Evolutionary conservation across 2,888 invertebrate species (phyloP).

Genomic region (Druceiella hillmani): DNA sequence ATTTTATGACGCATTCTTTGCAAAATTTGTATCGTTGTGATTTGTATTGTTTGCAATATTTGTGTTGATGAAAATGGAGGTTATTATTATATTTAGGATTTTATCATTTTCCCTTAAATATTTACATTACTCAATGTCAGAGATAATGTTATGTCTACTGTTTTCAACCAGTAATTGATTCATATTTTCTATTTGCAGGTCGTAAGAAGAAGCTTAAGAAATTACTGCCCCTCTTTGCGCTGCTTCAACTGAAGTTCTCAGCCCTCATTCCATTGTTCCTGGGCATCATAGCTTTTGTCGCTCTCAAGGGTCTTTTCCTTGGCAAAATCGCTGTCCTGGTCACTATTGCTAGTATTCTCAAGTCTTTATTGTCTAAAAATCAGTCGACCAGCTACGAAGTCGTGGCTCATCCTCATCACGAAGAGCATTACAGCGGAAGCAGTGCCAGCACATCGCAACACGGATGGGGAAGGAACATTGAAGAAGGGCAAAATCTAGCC

Average conservation of each 20-base stretch:
- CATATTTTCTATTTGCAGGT: constrained; percentile 41
- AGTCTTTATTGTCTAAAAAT: constrained; percentile 67
- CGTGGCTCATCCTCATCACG: constrained; percentile 63
- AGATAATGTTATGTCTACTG: too few relatives aligned
- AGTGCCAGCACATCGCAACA: constrained; percentile 51
- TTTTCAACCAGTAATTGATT: too few relatives aligned
- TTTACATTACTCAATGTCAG: too few relatives aligned
- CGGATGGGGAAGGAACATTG: constrained; percentile 61
- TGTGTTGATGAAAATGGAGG: too few relatives aligned
- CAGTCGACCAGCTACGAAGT: constrained; percentile 69
- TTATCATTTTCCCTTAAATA: too few relatives aligned
- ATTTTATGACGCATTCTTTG: too few relatives aligned
- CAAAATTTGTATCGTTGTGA: too few relatives aligned
- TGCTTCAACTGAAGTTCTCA: constrained; percentile 74
- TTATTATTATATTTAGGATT: too few relatives aligned
- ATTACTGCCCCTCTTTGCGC: constrained; percentile 66
- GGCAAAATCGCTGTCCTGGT: constrained; percentile 79
- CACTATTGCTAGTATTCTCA: constrained; percentile 60
- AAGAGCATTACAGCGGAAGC: constrained; percentile 51
- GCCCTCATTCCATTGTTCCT: constrained; percentile 72
- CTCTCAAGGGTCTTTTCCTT: constrained; percentile 78
- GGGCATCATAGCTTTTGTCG: constrained; percentile 67
- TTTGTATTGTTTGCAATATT: too few relatives aligned
- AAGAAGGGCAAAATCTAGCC: constrained; percentile 63
- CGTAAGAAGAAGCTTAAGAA: constrained; percentile 76